Evolutionary conservation across 2,113 vertebrate species (phyloP), one percentile per base, ranked within the genome.

Genomic region (Solea solea): DNA sequence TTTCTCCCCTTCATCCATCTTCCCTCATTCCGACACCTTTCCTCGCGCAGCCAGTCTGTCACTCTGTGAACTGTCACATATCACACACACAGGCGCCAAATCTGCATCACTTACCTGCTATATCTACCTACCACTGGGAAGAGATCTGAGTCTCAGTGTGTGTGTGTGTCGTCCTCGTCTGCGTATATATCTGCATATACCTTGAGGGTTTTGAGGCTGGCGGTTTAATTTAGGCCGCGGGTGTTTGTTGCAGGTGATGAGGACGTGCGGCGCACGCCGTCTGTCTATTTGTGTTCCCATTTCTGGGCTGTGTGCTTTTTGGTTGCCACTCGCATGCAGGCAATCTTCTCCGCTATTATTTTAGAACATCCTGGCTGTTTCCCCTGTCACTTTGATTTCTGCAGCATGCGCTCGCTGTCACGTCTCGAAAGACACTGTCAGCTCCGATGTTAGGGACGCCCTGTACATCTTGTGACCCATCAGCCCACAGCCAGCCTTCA

Each of bases 1-100:
- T 77, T 79, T 74, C 81, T 74, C 75, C 72, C 83, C 85, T 87
- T 89, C 84, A 86, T 90, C 86, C 83, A 69, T 80, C 86, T 78
- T 81, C 16, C 74, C 77, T 77, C 60, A 12, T 74, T 85, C 67
- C 80, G 74, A 74, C 80, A 85, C 64, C 73, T 86, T 82, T 48
- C 45, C 78, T 86, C 88, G 53, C 9, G 49, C 66, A 82, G 73
- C 76, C 56, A 74, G 71, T 73, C 82, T 79, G 80, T 78, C 86
- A 82, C 72, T 77, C 64, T 73, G 59, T 65, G 74, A 85, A 60
- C 72, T 81, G 83, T 86, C 88, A 86, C 76, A 72, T 66, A 75
- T 76, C 70, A 50, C 42, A 58, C 42, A 58, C 14, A 52, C 65
- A 72, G 74, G 44, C 74, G 62, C 74, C 73, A 66, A 80, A 66